Evolutionary conservation across 2,113 vertebrate species (phyloP), one percentile per base, ranked within the genome.

Genomic region (Himantopus leucocephalus): DNA sequence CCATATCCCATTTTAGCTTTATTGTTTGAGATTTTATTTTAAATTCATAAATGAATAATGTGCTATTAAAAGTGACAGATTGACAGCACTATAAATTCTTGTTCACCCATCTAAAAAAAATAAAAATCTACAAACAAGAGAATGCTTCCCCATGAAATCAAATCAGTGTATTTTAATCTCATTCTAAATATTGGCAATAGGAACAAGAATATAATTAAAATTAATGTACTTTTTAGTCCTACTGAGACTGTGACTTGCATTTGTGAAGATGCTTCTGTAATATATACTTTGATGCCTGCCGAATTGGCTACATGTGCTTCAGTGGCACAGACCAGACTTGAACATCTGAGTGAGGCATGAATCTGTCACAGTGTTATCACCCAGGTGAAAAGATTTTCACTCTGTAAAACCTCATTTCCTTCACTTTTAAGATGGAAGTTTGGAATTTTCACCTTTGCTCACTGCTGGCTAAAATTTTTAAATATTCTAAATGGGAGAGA

Each of bases 71-170:
- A 60, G 45, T 79, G 89, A 77, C 76, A 80, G 43, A 50, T 3
- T 84, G 89, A 66, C 79, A 91, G 27, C 84, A 34, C 76, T 22
- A 84, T 88, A 83, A 94, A 92, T 95, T 59, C 79, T 85, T 64
- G 43, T 91, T 94, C 34, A 50, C 7, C 6, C 9, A 22, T 47
- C 66, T 2, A 21, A 77, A 59, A 78, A 47, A 47, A 56, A 35
- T 56, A 24, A 63, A 13, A 17, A 43, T 5, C 35, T 43, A 39
- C 43, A 84, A 72, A 47, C 7, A 34, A 85, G 7, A 26, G 8
- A 88, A 70, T n/a, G 6, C 24, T 64, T 74, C 41, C 15, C 19
- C n/a, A 71, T 0, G 0, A 82, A 83, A 70, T n/a, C 39, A 26
- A 26, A 64, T 41, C 16, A 12, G 18, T 41, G 12, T 67, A 59